Conservation (phyloP, 2,797 vertebrate species). For the Sebastes cheni region DNA sequence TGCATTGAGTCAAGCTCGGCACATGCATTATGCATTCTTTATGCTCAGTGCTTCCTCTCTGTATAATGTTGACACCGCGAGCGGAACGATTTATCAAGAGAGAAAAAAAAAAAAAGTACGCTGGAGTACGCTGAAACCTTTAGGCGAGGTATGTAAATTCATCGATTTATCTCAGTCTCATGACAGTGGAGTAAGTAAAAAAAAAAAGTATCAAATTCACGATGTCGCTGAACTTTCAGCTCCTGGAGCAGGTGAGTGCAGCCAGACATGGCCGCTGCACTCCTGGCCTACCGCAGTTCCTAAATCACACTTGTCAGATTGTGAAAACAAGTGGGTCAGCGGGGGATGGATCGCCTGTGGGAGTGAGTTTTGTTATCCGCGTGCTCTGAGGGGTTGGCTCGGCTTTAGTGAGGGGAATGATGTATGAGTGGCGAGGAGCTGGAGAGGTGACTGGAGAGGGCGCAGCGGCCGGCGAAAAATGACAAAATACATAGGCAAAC, state of each 20-base stretch:
- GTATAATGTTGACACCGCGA: constrained; percentile 60
- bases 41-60: constrained; percentile 51
- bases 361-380: constrained; percentile 65
- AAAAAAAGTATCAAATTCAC: constrained; percentile 28
- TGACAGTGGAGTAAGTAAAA: constrained; percentile 22
- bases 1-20: constrained; percentile 49
- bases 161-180: constrained; percentile 62
- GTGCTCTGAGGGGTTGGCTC: constrained; percentile 45
- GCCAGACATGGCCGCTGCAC: constrained; percentile 44
- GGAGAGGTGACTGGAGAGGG: constrained; percentile 47
- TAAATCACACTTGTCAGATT: constrained; percentile 74
- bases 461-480: constrained; percentile 35
- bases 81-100: constrained; percentile 61
- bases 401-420: constrained; percentile 62
- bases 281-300: constrained; percentile 52
- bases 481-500: constrained; percentile 14
- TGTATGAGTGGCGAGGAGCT: constrained; percentile 45
- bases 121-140: constrained; percentile 43
- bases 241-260: constrained; percentile 39
- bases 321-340: constrained; percentile 69
- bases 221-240: constrained; percentile 50
- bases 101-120: constrained; percentile 45
- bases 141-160: constrained; percentile 64
- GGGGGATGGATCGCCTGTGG: constrained; percentile 57
- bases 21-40: constrained; percentile 64